These are phyloP conservation scores for Ceratina calcarata DNA, from an alignment of 1,140 invertebrate genomes.

Conservation along the genomic window DNA sequence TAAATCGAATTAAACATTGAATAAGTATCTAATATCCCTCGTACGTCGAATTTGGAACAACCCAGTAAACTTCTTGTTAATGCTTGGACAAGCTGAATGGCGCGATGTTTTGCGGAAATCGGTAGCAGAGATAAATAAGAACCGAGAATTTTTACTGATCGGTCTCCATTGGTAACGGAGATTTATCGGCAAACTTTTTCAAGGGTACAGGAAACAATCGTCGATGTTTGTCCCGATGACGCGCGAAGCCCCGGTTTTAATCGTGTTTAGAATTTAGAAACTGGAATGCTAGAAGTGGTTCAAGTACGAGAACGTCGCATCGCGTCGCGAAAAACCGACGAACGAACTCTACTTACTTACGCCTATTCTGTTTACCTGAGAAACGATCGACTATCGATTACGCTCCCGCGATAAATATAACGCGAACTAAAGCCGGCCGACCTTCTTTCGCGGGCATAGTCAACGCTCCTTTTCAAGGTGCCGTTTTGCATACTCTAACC, in stretches of 20 bases:
- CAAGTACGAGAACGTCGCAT: constrained; percentile 29
- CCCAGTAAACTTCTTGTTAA: no score
- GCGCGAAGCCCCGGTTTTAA: constrained; percentile 13
- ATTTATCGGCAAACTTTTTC: no score
- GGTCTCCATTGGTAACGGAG: no score
- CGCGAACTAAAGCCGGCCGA: constrained; percentile 37
- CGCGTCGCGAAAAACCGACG: constrained; percentile 9
- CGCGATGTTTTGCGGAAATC: no score
- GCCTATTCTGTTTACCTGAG: constrained; percentile 40
- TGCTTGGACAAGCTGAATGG: no score
- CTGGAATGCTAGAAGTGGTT: constrained; percentile 26
- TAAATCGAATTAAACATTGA: not conserved
- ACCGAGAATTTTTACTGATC: no score
- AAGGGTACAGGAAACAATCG: no score
- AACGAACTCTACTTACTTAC: constrained; percentile 16
- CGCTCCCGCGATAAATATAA: constrained; percentile 54
- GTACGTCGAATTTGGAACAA: no score
- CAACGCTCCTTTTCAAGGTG: constrained; percentile 50
- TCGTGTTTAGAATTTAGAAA: constrained; percentile 14
- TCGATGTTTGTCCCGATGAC: not conserved
- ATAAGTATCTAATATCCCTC: no score
- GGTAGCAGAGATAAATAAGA: no score
- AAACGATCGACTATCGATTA: constrained; percentile 53
- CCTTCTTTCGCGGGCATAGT: constrained; percentile 35
- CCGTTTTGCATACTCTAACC: not conserved